These are phyloP conservation scores for Sebastes glaucus DNA, from an alignment of 2,797 vertebrate species.

Conservation along the genomic window DNA sequence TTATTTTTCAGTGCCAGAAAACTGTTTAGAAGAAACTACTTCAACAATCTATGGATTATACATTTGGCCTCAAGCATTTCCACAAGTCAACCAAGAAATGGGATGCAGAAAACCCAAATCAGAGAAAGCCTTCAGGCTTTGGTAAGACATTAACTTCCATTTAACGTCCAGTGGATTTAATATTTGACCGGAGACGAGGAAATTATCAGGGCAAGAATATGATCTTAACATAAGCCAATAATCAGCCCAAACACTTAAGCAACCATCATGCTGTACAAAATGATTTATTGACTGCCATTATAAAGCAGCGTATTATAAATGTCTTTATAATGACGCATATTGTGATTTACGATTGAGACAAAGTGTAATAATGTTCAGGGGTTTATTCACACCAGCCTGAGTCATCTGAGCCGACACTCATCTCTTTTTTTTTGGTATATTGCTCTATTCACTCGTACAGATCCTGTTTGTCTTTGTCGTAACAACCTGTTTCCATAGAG, in stretches of 20 bases:
- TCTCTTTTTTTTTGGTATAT: background rate
- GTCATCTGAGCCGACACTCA: background rate
- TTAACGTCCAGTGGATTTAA: background rate
- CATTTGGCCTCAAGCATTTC: constrained; percentile 72
- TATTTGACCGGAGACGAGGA: background rate
- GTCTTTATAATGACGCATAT: background rate
- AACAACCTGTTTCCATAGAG: constrained; percentile 47
- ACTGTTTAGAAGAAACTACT: constrained; percentile 67
- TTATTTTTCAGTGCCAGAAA: constrained; percentile 68
- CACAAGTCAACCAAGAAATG: constrained; percentile 59
- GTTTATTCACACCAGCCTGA: background rate
- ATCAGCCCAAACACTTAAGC: background rate
- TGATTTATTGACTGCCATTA: background rate
- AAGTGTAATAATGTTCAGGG: background rate
- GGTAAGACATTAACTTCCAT: constrained; percentile 68
- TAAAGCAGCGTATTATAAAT: background rate
- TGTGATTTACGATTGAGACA: background rate
- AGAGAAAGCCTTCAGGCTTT: constrained; percentile 70
- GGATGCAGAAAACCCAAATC: constrained; percentile 51
- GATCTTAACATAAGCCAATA: background rate
- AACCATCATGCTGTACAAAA: background rate
- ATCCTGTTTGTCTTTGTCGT: background rate
- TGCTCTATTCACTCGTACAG: background rate
- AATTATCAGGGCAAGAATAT: background rate
- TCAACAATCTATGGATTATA: constrained; percentile 73